These are phyloP conservation scores for Calosoma granatense DNA, from an alignment of 1,140 invertebrate species.

Conservation along the genomic window DNA sequence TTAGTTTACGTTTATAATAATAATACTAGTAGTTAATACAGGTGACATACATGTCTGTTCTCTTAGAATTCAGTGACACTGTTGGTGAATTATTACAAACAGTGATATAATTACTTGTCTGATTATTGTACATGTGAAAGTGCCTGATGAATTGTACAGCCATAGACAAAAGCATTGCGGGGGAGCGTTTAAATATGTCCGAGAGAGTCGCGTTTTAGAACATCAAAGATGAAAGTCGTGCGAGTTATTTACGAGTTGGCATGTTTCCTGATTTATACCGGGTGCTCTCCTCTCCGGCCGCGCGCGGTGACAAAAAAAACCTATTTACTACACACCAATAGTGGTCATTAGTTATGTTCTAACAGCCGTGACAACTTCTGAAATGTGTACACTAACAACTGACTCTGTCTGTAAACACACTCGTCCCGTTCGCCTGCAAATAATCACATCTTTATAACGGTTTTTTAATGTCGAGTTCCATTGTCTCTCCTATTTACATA, in stretches of 20 bases:
- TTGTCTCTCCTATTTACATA: no score
- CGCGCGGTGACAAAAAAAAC: background rate
- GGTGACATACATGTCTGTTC: no score
- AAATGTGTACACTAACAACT: conserved; percentile 1
- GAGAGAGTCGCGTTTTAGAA: background rate
- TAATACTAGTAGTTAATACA: no score
- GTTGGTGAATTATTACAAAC: no score
- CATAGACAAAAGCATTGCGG: background rate
- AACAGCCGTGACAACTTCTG: conserved; percentile 8
- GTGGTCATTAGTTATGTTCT: conserved; percentile 6
- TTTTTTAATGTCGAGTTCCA: no score
- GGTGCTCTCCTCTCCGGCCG: background rate
- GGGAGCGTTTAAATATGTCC: background rate
- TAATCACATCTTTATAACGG: background rate
- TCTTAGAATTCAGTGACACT: no score
- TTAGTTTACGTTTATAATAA: no score
- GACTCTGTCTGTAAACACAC: background rate
- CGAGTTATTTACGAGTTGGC: background rate
- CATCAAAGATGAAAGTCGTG: background rate
- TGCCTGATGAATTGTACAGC: no score
- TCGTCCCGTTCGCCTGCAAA: no score
- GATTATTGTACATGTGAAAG: no score
- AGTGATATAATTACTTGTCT: no score
- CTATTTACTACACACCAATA: conserved; percentile 9
- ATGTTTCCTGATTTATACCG: background rate